Conservation (phyloP, 2,797 vertebrate species). For the Lepilemur septentrionalis region DNA sequence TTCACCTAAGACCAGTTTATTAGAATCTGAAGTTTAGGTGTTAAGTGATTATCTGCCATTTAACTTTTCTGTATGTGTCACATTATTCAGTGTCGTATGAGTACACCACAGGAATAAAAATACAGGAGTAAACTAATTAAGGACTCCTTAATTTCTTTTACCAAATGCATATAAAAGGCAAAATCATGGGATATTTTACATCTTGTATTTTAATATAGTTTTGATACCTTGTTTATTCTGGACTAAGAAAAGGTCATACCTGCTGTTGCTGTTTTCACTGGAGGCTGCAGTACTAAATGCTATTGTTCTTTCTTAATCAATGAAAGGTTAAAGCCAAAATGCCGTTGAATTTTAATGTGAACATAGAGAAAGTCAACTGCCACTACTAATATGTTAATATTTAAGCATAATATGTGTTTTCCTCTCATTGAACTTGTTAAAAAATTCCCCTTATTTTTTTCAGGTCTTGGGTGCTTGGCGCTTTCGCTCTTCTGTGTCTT, state of each 20-base stretch:
- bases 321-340: conserved; percentile 85
- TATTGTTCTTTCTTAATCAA: conserved; percentile 83
- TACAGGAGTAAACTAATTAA: conserved; percentile 80
- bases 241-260: conserved; percentile 83
- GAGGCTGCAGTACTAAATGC: conserved; percentile 83
- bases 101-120: conserved; percentile 80
- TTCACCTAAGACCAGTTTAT: conserved; percentile 83
- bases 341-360: conserved; percentile 85
- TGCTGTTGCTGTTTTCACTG: conserved; percentile 84
- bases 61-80: conserved; percentile 85
- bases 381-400: conserved; percentile 82
- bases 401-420: conserved; percentile 49
- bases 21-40: conserved; percentile 81
- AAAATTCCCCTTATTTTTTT: conserved; percentile 82
- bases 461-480: conserved; percentile 98
- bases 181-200: conserved; percentile 76
- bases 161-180: conserved; percentile 79
- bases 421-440: conserved; percentile 54
- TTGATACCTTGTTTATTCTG: conserved; percentile 81
- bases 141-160: conserved; percentile 79
- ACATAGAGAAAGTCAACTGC: conserved; percentile 84
- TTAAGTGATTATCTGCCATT: conserved; percentile 85
- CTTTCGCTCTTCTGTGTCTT: conserved; percentile 96
- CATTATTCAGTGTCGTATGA: conserved; percentile 81
- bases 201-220: conserved; percentile 83